phyloP scores from a whole-genome alignment of 2,888 invertebrate genomes.

The Metellina segmentata region DNA sequence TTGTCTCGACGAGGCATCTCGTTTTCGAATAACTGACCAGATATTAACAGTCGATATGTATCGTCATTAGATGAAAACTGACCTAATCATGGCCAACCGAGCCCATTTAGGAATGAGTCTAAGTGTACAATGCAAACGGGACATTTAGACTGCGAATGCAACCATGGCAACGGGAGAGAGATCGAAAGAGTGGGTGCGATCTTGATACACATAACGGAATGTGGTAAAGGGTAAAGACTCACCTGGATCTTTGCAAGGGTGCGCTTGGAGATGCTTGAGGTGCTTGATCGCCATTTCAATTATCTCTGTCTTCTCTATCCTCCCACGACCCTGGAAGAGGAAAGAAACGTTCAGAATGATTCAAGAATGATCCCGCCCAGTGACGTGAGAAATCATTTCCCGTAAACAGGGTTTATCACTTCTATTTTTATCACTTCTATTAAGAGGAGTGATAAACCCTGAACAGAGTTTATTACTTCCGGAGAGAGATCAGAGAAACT shows the following conservation, averaged over 20 bases:
- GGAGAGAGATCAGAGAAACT: neutral
- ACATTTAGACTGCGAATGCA: too few species aligned
- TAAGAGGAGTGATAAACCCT: neutral
- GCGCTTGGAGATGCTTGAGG: constrained; percentile 90
- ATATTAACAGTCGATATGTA: too few species aligned
- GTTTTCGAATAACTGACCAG: too few species aligned
- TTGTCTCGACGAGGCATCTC: too few species aligned
- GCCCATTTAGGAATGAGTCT: too few species aligned
- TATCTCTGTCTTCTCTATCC: constrained; percentile 98
- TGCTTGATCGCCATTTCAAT: constrained; percentile 98
- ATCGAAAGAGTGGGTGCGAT: too few species aligned
- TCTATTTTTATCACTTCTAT: neutral
- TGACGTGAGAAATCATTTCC: too few species aligned
- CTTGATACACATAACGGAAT: neutral
- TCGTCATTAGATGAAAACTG: too few species aligned
- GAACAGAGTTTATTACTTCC: neutral
- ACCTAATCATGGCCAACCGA: too few species aligned
- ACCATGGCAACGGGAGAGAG: too few species aligned
- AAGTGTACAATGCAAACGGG: too few species aligned
- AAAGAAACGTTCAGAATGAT: neutral
- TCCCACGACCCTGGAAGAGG: constrained; percentile 87
- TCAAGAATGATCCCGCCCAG: too few species aligned
- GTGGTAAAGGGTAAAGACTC: constrained; percentile 36
- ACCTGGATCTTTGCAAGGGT: constrained; percentile 80
- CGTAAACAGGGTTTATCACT: neutral